Evolutionary conservation across 1,140 invertebrate species (phyloP).

Genomic region (Drosophila repleta): DNA sequence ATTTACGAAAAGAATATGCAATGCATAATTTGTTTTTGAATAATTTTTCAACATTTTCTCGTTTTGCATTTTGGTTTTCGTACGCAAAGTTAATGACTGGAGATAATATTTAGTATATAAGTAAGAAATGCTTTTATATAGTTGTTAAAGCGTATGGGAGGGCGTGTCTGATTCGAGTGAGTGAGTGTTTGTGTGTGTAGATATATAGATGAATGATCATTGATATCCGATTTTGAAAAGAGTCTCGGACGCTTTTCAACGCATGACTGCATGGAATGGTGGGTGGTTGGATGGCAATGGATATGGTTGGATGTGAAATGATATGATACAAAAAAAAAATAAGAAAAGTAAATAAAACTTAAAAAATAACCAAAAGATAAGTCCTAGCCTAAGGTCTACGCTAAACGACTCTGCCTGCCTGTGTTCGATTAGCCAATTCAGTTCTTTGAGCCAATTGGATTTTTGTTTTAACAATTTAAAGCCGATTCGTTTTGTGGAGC

Average conservation of each 20-base stretch:
- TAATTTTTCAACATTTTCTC: constrained; percentile 55
- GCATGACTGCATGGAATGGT: constrained; percentile 39
- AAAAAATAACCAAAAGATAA: constrained; percentile 30
- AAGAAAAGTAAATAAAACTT: constrained; percentile 42
- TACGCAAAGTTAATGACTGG: constrained; percentile 83
- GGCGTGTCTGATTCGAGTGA: constrained; percentile 13
- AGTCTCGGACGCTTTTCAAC: constrained; percentile 63
- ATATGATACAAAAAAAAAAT: constrained; percentile 27
- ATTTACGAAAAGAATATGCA: constrained; percentile 31
- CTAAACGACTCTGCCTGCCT: constrained; percentile 21
- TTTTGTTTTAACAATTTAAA: constrained; percentile 75
- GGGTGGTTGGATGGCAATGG: constrained; percentile 50
- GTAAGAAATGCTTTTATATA: constrained; percentile 57
- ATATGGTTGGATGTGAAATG: constrained; percentile 33
- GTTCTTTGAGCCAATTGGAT: constrained; percentile 75
- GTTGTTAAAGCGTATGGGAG: constrained; percentile 58
- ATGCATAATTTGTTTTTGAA: constrained; percentile 73
- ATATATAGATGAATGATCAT: constrained; percentile 28
- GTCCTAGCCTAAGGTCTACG: constrained; percentile 14
- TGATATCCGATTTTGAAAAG: constrained; percentile 68
- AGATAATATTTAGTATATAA: constrained; percentile 59
- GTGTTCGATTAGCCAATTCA: constrained; percentile 61
- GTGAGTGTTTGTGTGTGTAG: constrained; percentile 17
- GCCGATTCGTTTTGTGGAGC: constrained; percentile 63
- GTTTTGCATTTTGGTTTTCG: constrained; percentile 39